These are phyloP conservation scores for Tauraco hartlaubi DNA, from an alignment of 2,797 vertebrate genomes.

Conservation along the genomic window DNA sequence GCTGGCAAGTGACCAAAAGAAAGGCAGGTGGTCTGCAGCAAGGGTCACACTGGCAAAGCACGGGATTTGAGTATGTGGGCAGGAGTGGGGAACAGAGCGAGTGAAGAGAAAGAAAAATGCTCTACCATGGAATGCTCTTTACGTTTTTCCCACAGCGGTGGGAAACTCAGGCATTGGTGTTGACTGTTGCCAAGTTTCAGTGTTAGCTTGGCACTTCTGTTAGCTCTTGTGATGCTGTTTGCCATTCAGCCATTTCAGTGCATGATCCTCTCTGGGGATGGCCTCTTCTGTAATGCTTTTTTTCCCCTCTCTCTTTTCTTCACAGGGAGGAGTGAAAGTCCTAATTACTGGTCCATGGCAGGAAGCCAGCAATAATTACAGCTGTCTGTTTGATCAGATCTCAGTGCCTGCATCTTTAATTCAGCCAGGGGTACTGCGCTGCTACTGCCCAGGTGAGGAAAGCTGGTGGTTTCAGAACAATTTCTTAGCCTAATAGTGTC, in stretches of 20 bases:
- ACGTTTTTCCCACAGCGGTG: neutral
- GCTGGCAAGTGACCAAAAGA: neutral
- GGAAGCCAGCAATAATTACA: conserved; percentile 97
- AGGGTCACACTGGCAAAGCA: neutral
- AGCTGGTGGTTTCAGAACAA: neutral
- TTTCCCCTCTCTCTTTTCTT: neutral
- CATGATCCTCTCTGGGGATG: too few species aligned
- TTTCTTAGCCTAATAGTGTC: neutral
- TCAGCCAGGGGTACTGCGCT: conserved; percentile 97
- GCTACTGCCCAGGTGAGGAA: conserved; percentile 96
- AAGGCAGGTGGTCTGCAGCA: neutral
- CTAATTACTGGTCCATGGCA: conserved; percentile 99
- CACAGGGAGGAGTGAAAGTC: conserved; percentile 97
- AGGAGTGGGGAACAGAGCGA: neutral
- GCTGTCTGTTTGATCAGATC: conserved; percentile 99
- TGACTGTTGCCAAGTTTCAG: neutral
- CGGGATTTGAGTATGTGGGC: too few species aligned
- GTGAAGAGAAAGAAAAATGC: neutral
- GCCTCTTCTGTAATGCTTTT: neutral
- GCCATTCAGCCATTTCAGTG: neutral
- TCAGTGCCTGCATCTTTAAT: conserved; percentile 98
- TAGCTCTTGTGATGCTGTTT: neutral
- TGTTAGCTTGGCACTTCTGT: neutral
- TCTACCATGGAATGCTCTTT: fast-evolving
- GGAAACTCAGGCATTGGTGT: fast-evolving